These are phyloP conservation scores for Steatocranus sp. DNA, from an alignment of 2,797 vertebrate genomes.

Conservation along the genomic window DNA sequence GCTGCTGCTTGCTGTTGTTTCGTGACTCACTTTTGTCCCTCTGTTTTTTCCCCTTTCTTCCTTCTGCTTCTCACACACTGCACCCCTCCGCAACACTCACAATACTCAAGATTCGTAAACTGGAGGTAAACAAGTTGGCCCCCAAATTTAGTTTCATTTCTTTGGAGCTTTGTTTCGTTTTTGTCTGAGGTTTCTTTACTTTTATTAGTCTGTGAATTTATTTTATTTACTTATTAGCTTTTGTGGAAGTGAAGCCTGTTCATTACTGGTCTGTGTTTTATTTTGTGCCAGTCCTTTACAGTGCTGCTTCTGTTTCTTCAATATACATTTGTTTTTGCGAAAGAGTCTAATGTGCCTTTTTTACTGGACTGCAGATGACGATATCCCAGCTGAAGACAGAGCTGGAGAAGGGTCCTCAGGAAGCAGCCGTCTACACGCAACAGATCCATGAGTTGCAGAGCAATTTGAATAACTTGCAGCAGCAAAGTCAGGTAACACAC, in stretches of 20 bases:
- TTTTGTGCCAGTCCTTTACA: not conserved
- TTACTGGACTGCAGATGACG: slow-evolving; percentile 73
- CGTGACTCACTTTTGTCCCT: slow-evolving; percentile 57
- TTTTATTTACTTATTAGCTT: not conserved
- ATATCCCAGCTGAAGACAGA: slow-evolving; percentile 88
- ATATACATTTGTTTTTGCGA: not conserved
- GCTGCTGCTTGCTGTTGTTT: slow-evolving; percentile 5
- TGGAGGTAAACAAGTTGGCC: slow-evolving; percentile 76
- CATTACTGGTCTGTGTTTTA: not conserved
- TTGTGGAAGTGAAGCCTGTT: not conserved
- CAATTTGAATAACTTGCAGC: slow-evolving; percentile 84
- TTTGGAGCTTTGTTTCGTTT: not conserved
- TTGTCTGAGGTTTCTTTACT: not conserved
- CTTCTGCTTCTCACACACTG: slow-evolving; percentile 62
- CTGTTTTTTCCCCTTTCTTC: slow-evolving; percentile 57
- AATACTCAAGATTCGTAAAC: slow-evolving; percentile 79
- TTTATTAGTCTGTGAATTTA: not conserved
- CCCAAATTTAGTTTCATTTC: not conserved
- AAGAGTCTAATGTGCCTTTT: not conserved
- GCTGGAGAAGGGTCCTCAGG: slow-evolving; percentile 93
- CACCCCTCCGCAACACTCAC: slow-evolving; percentile 62
- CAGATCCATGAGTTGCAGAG: slow-evolving; percentile 88
- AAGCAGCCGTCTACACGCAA: slow-evolving; percentile 91
- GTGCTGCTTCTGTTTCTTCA: not conserved
- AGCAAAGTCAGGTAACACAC: slow-evolving; percentile 85